phyloP scores from a whole-genome alignment of 2,888 invertebrate species.

The Drosophila paramelanica region DNA sequence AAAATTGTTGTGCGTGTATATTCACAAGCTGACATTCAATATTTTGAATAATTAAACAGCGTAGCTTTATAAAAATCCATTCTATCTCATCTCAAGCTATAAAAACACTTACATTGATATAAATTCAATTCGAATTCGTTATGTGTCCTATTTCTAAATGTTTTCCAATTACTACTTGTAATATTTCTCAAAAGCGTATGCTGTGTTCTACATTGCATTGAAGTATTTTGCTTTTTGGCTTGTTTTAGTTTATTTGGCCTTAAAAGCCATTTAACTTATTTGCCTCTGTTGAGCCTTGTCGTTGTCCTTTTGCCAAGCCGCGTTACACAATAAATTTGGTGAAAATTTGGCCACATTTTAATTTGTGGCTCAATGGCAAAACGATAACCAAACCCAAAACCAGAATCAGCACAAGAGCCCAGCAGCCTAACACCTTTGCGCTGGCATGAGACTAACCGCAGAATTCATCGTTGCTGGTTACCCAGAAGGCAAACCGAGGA shows the following conservation, averaged over 20 bases:
- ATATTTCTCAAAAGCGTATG: slow-evolving; percentile 11
- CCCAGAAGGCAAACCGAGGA: slow-evolving; percentile 37
- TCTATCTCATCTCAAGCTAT: too few species aligned
- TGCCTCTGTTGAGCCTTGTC: slow-evolving; percentile 34
- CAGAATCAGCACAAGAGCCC: slow-evolving; percentile 2
- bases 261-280: slow-evolving; percentile 59
- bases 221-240: background rate
- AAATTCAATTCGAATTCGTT: too few species aligned
- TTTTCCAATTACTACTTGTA: too few species aligned
- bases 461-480: slow-evolving; percentile 69
- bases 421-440: slow-evolving; percentile 60
- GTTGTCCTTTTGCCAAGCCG: slow-evolving; percentile 53
- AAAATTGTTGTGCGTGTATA: too few species aligned
- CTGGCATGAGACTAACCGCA: slow-evolving; percentile 55
- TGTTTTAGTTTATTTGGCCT: slow-evolving; percentile 26
- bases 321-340: slow-evolving; percentile 73
- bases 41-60: too few species aligned
- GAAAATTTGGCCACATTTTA: slow-evolving; percentile 78
- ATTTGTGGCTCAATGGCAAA: slow-evolving; percentile 67
- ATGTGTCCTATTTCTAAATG: too few species aligned
- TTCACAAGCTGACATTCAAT: too few species aligned
- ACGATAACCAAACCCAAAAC: slow-evolving; percentile 12
- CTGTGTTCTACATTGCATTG: background rate
- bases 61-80: too few species aligned
- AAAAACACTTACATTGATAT: too few species aligned